Evolutionary conservation across 2,113 vertebrate species (phyloP).

Genomic region (Cygnus buccinator): DNA sequence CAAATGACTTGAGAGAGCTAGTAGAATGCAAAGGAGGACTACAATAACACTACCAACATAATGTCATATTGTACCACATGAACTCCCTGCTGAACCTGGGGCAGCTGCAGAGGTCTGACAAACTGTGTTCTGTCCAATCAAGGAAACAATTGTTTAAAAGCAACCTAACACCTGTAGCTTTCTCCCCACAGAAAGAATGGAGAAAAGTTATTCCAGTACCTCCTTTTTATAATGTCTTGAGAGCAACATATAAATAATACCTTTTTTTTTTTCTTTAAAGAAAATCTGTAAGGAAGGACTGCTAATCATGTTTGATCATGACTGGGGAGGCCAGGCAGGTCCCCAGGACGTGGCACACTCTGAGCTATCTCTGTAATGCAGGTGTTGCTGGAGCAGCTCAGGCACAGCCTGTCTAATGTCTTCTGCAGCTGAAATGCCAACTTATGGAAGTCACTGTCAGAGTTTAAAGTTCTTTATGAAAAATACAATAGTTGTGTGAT

Average conservation of each 20-base stretch:
- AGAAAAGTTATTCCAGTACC: background rate
- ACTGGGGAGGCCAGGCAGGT: background rate
- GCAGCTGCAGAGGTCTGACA: background rate
- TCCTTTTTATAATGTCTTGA: background rate
- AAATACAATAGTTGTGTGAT: background rate
- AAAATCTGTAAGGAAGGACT: background rate
- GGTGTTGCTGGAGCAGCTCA: too few relatives aligned
- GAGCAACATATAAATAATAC: background rate
- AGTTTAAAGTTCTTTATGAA: background rate
- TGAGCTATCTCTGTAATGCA: background rate
- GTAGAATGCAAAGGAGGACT: background rate
- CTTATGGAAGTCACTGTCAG: background rate
- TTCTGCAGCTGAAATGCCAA: background rate
- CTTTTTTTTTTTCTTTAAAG: background rate
- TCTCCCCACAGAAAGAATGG: background rate
- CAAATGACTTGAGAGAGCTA: background rate
- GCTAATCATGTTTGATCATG: background rate
- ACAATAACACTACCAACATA: background rate
- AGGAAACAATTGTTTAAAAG: background rate
- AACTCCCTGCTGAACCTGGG: background rate
- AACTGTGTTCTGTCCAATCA: background rate
- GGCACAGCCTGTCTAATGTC: too few relatives aligned
- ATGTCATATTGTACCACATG: background rate
- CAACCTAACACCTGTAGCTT: background rate
- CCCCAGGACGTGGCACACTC: rapidly evolving